A percentile compares a stretch with the other conserved stretches of the same genome.
Conservation (phyloP, 2,113 vertebrate species). For the Cottus gobio region DNA sequence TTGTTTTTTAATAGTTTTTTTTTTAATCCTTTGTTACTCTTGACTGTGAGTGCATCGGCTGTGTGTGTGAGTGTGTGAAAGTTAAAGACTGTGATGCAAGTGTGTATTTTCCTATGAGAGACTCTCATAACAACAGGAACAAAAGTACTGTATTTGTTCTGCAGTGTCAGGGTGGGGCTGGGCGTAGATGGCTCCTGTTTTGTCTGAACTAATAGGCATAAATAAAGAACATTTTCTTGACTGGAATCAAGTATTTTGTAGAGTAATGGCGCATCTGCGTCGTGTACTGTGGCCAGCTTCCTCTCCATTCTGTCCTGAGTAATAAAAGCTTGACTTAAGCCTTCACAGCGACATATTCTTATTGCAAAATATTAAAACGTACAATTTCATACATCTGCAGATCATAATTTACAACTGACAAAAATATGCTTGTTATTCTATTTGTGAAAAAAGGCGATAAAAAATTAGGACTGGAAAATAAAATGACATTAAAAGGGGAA, state of each 20-base stretch:
- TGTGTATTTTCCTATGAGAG: conserved; percentile 42
- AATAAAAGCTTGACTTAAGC: conserved; percentile 69
- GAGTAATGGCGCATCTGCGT: conserved; percentile 28
- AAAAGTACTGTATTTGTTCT: conserved; percentile 63
- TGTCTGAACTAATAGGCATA: conserved; percentile 62
- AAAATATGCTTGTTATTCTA: not conserved
- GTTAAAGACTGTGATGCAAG: conserved; percentile 41
- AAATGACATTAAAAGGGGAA: not conserved
- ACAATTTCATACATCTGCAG: not conserved
- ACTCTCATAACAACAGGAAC: conserved; percentile 49
- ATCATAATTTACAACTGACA: not conserved
- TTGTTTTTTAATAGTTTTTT: conserved; percentile 10
- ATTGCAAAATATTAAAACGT: conserved; percentile 13
- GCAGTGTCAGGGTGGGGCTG: conserved; percentile 45
- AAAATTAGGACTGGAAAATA: not conserved
- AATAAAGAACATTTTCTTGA: conserved; percentile 60
- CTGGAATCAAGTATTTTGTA: conserved; percentile 55
- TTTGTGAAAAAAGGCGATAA: not conserved
- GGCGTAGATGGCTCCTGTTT: conserved; percentile 38
- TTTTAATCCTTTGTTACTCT: conserved; percentile 40
- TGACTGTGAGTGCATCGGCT: conserved; percentile 51
- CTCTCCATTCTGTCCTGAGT: conserved; percentile 49
- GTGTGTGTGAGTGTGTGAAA: conserved; percentile 31
- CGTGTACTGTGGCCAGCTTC: conserved; percentile 51
- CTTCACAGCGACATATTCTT: conserved; percentile 30